Conservation (phyloP, 2,888 invertebrate species). For the Acanthopleura granulata region DNA sequence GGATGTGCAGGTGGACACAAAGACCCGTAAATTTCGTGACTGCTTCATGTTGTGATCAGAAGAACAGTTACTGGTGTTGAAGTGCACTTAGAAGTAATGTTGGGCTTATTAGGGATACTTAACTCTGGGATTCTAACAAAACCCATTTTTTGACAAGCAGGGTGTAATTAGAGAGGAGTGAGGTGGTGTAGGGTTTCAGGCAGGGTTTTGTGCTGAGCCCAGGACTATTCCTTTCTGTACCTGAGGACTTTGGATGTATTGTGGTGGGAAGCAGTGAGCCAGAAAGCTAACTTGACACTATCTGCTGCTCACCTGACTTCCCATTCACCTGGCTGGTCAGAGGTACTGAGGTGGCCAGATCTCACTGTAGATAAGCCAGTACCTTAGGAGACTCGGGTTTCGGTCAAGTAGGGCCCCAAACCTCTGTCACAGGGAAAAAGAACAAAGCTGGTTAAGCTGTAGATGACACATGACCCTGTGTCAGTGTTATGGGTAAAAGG, state of each 20-base stretch:
- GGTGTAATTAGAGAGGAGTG: constrained; percentile 16
- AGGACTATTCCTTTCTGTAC: constrained; percentile 16
- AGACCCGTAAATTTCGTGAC: not conserved
- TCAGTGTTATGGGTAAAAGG: constrained; percentile 2
- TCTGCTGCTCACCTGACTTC: not conserved
- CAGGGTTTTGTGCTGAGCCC: constrained; percentile 16
- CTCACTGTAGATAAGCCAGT: not conserved
- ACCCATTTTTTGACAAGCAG: not conserved
- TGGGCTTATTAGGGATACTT: constrained; percentile 14
- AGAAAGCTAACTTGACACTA: constrained; percentile 9
- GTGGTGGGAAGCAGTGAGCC: not conserved
- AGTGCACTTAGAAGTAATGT: constrained; percentile 3
- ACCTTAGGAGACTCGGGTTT: not conserved
- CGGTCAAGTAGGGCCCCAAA: not conserved
- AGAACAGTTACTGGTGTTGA: constrained; percentile 5
- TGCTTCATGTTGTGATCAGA: not conserved
- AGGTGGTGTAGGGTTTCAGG: not conserved
- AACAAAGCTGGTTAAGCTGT: not conserved
- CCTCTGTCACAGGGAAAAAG: not conserved
- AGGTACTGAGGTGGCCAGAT: not conserved
- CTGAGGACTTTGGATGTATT: not conserved
- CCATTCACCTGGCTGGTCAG: not conserved
- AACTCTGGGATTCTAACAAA: not conserved
- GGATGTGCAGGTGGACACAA: not conserved
- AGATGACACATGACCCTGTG: not conserved